Evolutionary conservation across 2,888 invertebrate genomes (phyloP).

Genomic region (Deilephila porcellus): DNA sequence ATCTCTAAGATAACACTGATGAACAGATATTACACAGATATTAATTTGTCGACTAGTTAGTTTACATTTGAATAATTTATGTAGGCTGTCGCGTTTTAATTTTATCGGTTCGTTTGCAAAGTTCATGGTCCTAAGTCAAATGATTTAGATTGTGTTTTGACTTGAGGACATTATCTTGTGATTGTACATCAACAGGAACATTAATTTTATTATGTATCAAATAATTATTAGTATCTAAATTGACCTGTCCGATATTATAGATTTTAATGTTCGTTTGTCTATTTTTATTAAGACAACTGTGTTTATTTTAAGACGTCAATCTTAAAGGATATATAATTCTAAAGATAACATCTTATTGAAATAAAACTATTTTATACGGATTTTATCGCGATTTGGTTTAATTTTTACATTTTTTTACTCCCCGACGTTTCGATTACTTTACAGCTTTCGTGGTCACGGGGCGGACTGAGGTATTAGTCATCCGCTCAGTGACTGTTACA

Average conservation of each 20-base stretch:
- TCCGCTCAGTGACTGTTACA: too few species aligned
- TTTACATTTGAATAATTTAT: conserved; percentile 9
- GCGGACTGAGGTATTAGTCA: too few species aligned
- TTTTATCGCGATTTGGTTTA: too few species aligned
- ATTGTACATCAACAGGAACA: conserved; percentile 1
- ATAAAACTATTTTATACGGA: too few species aligned
- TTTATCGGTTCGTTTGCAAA: conserved; percentile 20
- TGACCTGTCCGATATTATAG: background rate
- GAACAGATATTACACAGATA: background rate
- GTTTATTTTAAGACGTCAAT: too few species aligned
- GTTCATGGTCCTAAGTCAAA: conserved; percentile 23
- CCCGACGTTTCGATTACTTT: too few species aligned
- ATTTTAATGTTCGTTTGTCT: background rate
- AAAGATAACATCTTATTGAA: too few species aligned
- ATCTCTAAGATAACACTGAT: background rate
- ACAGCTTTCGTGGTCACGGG: too few species aligned
- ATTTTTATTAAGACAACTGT: background rate
- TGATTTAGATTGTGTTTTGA: conserved; percentile 17
- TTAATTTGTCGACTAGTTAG: background rate
- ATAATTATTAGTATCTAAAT: background rate
- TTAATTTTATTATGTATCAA: background rate
- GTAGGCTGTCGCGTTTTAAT: background rate
- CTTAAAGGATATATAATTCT: too few species aligned
- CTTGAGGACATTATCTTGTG: conserved; percentile 1
- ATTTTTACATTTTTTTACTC: too few species aligned